Evolutionary conservation across 2,797 vertebrate genomes (phyloP), one percentile per base, ranked within the genome.

Genomic region (Furcifer pardalis): DNA sequence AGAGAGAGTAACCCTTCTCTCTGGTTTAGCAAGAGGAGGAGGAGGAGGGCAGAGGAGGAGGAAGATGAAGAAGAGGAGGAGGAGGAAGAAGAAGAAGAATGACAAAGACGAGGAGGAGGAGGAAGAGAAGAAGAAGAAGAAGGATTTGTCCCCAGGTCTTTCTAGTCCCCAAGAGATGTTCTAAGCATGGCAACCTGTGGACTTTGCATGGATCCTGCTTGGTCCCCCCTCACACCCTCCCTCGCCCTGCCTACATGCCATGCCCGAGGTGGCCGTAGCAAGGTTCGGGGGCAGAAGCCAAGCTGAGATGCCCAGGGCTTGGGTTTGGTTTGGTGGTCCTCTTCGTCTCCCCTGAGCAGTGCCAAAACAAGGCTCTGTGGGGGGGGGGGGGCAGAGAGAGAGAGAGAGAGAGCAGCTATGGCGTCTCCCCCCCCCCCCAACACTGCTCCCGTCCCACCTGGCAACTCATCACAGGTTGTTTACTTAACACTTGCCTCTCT

Each of bases 61-160:
- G 56, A 19, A 13, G 23, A 23, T 13, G 52, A 56, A 56, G 12
- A 19, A 19, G 52, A 56, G 52, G 7, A 56, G 21, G 9, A 56
- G 52, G 52, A 56, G 52, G 4, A 5, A 23, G 15, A 19, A 21
- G 17, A 13, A 19, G 23, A 23, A 5, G 19, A 59, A 23, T 13
- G 12, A 56, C 3, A 15, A 12, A 21, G 17, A 2, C 17, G 19
- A 5, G 15, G 23, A 19, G 19, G 15, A 59, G 17, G 19, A 13
- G 23, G 56, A 19, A 13, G 23, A 23, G 4, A 5, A 23, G 15
- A 19, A 21, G 17, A 13, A 19, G 23, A 23, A 5, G 19, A 59
- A 23, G 15, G 86, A 93, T 90, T 89, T 92, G 94, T 93, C 95
- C 92, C 94, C 93, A 87, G 85, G 93, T 90, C 90, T 92, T 59